These are phyloP conservation scores for Scaptomyza reducta DNA, from an alignment of 2,888 invertebrate genomes.

Conservation along the genomic window DNA sequence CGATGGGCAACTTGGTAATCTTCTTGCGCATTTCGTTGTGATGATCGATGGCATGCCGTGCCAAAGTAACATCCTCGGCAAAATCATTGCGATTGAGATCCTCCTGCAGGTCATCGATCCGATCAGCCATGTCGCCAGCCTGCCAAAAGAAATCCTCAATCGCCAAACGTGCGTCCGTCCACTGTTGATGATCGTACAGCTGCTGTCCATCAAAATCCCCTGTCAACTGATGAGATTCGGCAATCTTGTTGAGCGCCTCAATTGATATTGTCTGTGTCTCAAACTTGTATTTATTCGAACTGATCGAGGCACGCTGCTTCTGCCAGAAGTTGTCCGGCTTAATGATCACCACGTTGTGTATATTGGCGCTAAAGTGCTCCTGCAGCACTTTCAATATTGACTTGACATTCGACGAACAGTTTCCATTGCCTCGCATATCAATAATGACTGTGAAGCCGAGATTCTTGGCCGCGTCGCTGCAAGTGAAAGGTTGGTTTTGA, in stretches of 20 bases:
- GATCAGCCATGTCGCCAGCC: constrained; percentile 95
- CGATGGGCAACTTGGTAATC: constrained; percentile 96
- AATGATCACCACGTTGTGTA: constrained; percentile 97
- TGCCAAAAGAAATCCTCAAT: constrained; percentile 98
- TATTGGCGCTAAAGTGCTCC: constrained; percentile 96
- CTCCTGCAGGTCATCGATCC: constrained; percentile 96
- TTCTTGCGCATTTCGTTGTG: constrained; percentile 97
- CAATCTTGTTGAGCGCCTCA: constrained; percentile 96
- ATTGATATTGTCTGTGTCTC: constrained; percentile 99
- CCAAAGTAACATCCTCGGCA: constrained; percentile 96
- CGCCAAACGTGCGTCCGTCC: constrained; percentile 97
- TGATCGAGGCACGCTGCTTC: constrained; percentile 98
- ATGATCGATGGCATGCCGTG: constrained; percentile 95
- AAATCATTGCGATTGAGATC: constrained; percentile 96
- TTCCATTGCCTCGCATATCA: constrained; percentile 96
- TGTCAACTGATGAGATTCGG: constrained; percentile 96
- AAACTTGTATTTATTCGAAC: constrained; percentile 99
- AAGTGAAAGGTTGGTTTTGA: constrained; percentile 61
- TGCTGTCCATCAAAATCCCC: constrained; percentile 96
- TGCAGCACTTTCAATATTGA: constrained; percentile 98
- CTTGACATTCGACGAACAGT: constrained; percentile 96
- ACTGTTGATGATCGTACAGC: constrained; percentile 97
- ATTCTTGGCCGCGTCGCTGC: constrained; percentile 85
- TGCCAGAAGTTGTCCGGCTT: constrained; percentile 99
- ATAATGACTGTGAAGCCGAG: constrained; percentile 97